Percentiles rank a stretch among this genome's conserved stretches.
These are phyloP conservation scores for Cisticola juncidis DNA, from an alignment of 2,113 vertebrate species.

Conservation along the genomic window DNA sequence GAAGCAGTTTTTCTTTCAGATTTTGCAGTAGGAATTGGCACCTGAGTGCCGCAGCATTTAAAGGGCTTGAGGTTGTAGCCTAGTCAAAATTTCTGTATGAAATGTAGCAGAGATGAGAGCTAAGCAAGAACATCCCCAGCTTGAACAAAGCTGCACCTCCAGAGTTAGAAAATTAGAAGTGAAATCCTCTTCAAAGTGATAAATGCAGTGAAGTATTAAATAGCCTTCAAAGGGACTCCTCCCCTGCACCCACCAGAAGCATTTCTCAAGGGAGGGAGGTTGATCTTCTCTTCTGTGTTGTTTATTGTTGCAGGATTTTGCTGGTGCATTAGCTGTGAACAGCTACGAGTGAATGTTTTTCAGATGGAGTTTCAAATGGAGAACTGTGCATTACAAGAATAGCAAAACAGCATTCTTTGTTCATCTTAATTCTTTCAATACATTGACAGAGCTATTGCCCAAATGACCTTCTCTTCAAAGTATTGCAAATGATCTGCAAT, in stretches of 20 bases:
- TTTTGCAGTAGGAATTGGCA: neutral
- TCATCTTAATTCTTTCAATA: neutral
- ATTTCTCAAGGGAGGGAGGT: neutral
- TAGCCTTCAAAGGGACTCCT: neutral
- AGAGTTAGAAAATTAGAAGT: slow-evolving; percentile 6
- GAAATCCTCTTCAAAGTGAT: slow-evolving; percentile 11
- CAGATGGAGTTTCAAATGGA: neutral
- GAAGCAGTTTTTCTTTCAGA: neutral
- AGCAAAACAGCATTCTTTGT: neutral
- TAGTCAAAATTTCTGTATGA: neutral
- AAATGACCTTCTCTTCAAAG: neutral
- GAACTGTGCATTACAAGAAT: neutral
- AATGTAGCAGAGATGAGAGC: neutral
- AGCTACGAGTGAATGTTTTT: neutral
- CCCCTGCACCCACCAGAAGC: neutral
- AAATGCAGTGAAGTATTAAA: slow-evolving; percentile 24
- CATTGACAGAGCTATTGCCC: neutral
- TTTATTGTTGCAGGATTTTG: neutral
- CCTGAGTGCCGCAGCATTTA: neutral
- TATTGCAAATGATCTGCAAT: neutral
- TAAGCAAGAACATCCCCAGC: neutral
- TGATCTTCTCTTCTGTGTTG: neutral
- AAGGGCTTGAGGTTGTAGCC: neutral
- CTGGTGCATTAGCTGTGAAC: neutral
- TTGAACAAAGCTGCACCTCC: neutral